Percentiles rank a stretch among this genome's conserved stretches.
Conservation (phyloP, 2,113 vertebrate species). For the rabbit (Oryctolagus cuniculus) region mOryCun1.1 NC_091438.1:34005001-34005500, state of each 20-base stretch:
- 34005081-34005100: not conserved
- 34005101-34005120: rapidly evolving
- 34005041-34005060: not conserved
- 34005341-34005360: not conserved
- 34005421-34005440: not conserved
- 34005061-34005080: not conserved
- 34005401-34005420: not conserved
- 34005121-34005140: not conserved
- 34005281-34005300: not conserved
- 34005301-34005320: not conserved
- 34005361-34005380: rapidly evolving
- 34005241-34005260: not conserved
- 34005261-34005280: not conserved
- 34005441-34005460: not conserved
- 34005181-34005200: not conserved
- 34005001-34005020: not conserved
- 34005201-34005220: not conserved
- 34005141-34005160: not conserved
- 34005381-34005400: not conserved
- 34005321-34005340: not conserved
- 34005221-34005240: rapidly evolving
- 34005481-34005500: conserved; percentile 1
- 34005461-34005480: not conserved
- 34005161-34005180: not conserved
- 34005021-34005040: not conserved